phyloP scores from a whole-genome alignment of 2,113 vertebrate species.

The Scytalopus superciliaris region DNA sequence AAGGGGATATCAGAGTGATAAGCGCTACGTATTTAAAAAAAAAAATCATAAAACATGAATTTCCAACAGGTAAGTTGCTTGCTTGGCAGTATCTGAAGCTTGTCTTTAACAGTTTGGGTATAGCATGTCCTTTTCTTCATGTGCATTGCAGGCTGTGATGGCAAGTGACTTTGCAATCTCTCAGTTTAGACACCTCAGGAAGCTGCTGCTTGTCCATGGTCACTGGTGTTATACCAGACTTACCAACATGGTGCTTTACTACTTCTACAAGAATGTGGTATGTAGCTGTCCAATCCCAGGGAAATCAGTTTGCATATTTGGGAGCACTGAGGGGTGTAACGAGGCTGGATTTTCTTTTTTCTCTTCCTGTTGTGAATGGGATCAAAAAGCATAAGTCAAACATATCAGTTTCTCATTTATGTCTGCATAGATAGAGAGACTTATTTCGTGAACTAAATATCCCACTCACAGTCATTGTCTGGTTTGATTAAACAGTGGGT shows the following conservation, averaged over 20 bases:
- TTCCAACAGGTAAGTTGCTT: neutral
- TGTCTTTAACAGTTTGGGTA: neutral
- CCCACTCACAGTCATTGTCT: constrained; percentile 15
- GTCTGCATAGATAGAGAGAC: neutral
- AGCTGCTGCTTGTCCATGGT: constrained; percentile 81
- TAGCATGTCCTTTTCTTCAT: neutral
- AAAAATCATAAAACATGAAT: neutral
- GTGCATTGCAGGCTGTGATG: constrained; percentile 77
- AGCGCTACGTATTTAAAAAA: neutral
- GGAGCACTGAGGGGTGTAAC: neutral
- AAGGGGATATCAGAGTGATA: neutral
- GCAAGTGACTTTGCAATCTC: constrained; percentile 86
- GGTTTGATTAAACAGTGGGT: constrained; percentile 20
- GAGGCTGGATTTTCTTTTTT: neutral
- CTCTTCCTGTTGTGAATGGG: neutral
- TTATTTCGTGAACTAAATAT: neutral
- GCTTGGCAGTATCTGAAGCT: neutral
- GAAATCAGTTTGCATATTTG: neutral
- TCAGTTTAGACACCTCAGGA: constrained; percentile 78
- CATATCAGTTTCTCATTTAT: neutral
- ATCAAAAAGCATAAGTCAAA: neutral
- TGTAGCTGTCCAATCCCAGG: neutral
- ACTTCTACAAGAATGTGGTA: constrained; percentile 87
- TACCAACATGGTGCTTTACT: constrained; percentile 82
- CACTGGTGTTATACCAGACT: constrained; percentile 83